Evolutionary conservation across 2,113 vertebrate species (phyloP).

Genomic region (Phaethon lepturus): DNA sequence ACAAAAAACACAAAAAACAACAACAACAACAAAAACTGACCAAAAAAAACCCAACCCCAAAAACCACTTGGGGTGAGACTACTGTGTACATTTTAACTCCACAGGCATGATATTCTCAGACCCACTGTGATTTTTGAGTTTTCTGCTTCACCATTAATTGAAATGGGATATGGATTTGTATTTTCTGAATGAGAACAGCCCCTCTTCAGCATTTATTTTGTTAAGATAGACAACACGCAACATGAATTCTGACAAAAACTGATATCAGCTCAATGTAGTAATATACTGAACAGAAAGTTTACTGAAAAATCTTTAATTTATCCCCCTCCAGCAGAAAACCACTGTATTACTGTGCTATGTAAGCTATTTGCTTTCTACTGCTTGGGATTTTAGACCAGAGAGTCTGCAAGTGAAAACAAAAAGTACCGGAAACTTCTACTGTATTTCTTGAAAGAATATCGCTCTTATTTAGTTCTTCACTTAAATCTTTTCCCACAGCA

Average conservation of each 20-base stretch:
- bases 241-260: not conserved
- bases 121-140: not conserved
- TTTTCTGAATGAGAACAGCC: not conserved
- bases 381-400: not conserved
- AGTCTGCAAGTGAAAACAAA: not conserved
- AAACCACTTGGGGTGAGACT: not conserved
- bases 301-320: not conserved
- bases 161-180: not conserved
- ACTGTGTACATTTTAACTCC: not conserved
- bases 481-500: not conserved
- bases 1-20: not conserved
- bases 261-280: not conserved
- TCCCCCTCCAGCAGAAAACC: accelerated
- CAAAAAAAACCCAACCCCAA: no score
- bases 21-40: no score
- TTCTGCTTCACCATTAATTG: not conserved
- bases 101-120: not conserved
- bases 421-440: not conserved
- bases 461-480: not conserved
- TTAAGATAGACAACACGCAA: not conserved
- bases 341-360: not conserved
- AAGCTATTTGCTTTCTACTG: not conserved
- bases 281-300: not conserved
- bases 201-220: not conserved
- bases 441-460: not conserved